Evolutionary conservation across 2,797 vertebrate species (phyloP).

Genomic region (Pantherophis vulpinus): DNA sequence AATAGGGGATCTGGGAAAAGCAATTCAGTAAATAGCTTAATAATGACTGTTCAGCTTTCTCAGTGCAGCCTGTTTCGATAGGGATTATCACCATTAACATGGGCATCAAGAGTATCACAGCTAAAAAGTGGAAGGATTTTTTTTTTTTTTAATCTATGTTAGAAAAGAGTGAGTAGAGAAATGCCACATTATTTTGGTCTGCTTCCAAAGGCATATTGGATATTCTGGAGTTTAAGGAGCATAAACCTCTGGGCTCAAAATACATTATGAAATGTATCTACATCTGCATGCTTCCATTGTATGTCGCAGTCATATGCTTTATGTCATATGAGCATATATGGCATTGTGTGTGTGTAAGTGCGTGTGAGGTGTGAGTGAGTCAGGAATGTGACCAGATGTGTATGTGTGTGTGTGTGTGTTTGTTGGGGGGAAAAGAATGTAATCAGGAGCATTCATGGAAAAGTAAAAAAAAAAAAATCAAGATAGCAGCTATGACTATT

Average conservation of each 20-base stretch:
- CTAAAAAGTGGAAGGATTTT: not conserved
- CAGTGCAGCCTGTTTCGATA: not conserved
- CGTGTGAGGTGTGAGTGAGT: not conserved
- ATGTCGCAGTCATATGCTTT: not conserved
- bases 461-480: not conserved
- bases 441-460: not conserved
- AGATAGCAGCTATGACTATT: not conserved
- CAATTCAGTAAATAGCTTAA: not conserved
- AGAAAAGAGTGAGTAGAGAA: not conserved
- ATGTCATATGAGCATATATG: not conserved
- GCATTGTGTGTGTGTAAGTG: not conserved
- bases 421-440: not conserved
- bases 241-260: not conserved
- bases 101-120: not conserved
- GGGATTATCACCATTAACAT: not conserved
- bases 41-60: not conserved
- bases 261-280: not conserved
- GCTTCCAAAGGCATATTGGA: not conserved
- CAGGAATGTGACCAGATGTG: not conserved
- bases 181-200: not conserved
- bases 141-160: not conserved
- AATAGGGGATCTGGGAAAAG: not conserved
- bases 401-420: not conserved
- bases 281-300: not conserved
- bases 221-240: not conserved